Evolutionary conservation across 2,888 invertebrate genomes (phyloP).

Genomic region (Heliconius cydno): DNA sequence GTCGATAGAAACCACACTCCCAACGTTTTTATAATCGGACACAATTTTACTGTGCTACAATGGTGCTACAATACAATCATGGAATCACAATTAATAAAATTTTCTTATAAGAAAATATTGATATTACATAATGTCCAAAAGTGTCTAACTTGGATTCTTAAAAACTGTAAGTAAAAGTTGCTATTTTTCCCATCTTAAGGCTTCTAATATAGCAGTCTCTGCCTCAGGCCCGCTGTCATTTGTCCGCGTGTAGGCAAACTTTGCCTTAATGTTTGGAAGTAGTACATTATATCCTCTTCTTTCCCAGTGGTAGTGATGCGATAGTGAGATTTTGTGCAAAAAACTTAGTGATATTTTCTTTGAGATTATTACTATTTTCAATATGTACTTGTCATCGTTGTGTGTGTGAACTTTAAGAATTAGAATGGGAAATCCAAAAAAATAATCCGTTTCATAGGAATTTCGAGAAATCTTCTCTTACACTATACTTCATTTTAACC

Average conservation of each 20-base stretch:
- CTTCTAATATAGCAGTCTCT: conserved; percentile 78
- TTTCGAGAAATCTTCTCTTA: no score
- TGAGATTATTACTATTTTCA: not conserved
- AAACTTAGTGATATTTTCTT: not conserved
- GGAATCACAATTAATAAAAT: no score
- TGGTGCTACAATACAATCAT: no score
- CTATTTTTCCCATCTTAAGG: conserved; percentile 81
- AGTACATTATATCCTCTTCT: conserved; percentile 79
- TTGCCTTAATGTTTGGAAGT: conserved; percentile 80
- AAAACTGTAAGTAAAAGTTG: conserved; percentile 75
- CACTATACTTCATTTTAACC: no score
- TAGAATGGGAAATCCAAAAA: no score
- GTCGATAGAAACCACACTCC: no score
- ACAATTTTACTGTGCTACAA: no score
- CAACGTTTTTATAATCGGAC: no score
- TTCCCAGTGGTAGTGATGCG: conserved; percentile 66
- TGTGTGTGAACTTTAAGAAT: no score
- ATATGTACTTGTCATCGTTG: no score
- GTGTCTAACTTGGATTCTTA: conserved; percentile 43
- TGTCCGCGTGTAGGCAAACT: conserved; percentile 80
- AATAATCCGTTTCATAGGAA: no score
- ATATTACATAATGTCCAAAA: not conserved
- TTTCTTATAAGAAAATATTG: no score
- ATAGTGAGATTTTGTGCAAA: not conserved
- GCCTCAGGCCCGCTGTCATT: conserved; percentile 79